A percentile compares a stretch with the other conserved stretches of the same genome.
These are phyloP conservation scores for Stenotaenia linearis DNA, from an alignment of 2,888 invertebrate species.

Conservation along the genomic window DNA sequence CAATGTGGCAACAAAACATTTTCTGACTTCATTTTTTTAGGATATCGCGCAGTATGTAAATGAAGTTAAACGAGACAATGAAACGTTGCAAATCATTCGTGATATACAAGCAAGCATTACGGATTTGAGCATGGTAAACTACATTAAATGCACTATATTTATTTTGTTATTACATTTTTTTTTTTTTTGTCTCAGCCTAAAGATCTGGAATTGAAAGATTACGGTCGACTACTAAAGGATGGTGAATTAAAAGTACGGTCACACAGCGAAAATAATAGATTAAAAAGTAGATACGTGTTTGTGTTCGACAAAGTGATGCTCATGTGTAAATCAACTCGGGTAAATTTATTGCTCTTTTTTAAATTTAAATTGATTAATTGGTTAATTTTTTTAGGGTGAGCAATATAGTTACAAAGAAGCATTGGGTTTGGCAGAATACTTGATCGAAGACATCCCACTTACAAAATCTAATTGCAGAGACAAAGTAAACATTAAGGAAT, in stretches of 20 bases:
- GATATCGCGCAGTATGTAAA: conserved; percentile 96
- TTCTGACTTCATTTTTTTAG: too few relatives aligned
- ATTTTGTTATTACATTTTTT: background rate
- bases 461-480: conserved; percentile 39
- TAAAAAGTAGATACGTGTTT: conserved; percentile 83
- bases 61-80: conserved; percentile 94
- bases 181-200: conserved; percentile 56
- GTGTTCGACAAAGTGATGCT: conserved; percentile 96
- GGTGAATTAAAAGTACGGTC: conserved; percentile 89
- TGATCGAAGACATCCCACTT: conserved; percentile 66
- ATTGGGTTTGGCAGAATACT: conserved; percentile 75
- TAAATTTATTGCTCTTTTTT: too few relatives aligned
- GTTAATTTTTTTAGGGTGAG: conserved; percentile 59
- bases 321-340: conserved; percentile 78
- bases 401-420: conserved; percentile 87
- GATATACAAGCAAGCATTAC: conserved; percentile 69
- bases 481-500: conserved; percentile 39
- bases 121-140: conserved; percentile 42
- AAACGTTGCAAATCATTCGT: conserved; percentile 79
- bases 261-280: conserved; percentile 75
- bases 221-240: conserved; percentile 85
- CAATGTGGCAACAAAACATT: too few relatives aligned
- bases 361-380: too few relatives aligned
- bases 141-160: background rate
- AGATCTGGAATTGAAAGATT: conserved; percentile 75